A percentile compares a stretch with the other conserved stretches of the same genome.
Evolutionary conservation across 2,888 invertebrate genomes (phyloP).

Genomic region (Drosophila kanekoi): DNA sequence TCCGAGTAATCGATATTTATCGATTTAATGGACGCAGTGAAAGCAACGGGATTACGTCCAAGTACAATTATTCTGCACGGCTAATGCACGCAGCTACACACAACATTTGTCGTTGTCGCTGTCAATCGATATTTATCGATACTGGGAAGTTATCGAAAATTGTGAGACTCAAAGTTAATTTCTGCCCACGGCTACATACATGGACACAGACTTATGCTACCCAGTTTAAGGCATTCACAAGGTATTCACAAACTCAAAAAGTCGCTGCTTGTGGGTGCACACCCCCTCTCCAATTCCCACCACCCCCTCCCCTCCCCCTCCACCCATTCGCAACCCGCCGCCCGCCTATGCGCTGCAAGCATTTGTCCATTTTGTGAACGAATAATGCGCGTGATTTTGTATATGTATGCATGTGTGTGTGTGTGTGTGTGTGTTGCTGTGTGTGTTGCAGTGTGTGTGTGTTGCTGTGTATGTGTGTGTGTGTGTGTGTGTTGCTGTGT

Average conservation of each 20-base stretch:
- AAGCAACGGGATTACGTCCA: background rate
- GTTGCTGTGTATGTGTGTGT: conserved; percentile 39
- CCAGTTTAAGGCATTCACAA: background rate
- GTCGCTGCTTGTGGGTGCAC: conserved; percentile 61
- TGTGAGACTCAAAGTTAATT: too few species aligned
- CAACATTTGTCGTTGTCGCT: too few species aligned
- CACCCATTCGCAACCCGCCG: background rate
- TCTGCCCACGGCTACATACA: background rate
- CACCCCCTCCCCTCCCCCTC: background rate
- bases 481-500: conserved; percentile 29
- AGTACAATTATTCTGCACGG: too few species aligned
- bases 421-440: conserved; percentile 38
- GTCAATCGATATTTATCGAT: background rate
- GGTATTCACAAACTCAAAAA: conserved; percentile 24
- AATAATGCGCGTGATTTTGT: conserved; percentile 62
- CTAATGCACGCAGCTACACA: too few species aligned
- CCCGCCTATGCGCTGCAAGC: conserved; percentile 26
- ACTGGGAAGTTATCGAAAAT: background rate
- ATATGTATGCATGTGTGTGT: conserved; percentile 52
- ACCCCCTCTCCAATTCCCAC: background rate
- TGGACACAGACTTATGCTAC: background rate
- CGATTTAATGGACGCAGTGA: background rate
- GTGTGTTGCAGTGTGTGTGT: background rate
- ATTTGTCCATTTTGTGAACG: conserved; percentile 63
- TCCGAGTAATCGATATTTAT: background rate